Evolutionary conservation across 30 jellyfish, hydroid and myxozoan genomes (phyloP).

Genomic region (Phacellophora camtschatica): DNA sequence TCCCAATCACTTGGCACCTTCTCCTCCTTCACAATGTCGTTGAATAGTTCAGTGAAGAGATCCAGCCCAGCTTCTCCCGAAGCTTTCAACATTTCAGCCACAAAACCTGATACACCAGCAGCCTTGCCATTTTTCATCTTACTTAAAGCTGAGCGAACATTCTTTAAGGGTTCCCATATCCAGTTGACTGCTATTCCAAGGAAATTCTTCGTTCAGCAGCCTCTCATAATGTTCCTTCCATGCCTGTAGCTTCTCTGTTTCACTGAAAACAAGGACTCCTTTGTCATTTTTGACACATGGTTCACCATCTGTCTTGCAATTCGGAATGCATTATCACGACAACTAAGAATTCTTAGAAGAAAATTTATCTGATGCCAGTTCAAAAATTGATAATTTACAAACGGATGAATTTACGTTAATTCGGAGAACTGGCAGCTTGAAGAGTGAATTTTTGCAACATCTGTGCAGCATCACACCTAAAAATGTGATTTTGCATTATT

Average conservation of each 20-base stretch:
- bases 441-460: too few species aligned
- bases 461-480: too few species aligned
- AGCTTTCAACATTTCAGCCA: slow-evolving; percentile 10
- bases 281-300: neutral
- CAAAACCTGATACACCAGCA: slow-evolving; percentile 2
- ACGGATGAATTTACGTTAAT: too few species aligned
- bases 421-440: too few species aligned
- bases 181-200: neutral
- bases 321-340: too few species aligned
- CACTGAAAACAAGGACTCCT: too few species aligned
- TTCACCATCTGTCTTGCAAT: neutral
- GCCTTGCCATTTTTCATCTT: neutral
- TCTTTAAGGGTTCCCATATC: neutral
- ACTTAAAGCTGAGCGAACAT: neutral
- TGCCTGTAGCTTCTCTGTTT: neutral
- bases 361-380: too few species aligned
- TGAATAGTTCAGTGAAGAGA: neutral
- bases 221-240: slow-evolving; percentile 17
- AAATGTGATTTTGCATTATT: too few species aligned
- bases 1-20: neutral
- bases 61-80: neutral
- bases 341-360: too few species aligned
- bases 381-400: too few species aligned
- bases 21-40: neutral
- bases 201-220: neutral